Percentiles rank a stretch among this genome's conserved stretches.
These are phyloP conservation scores for Acrocera orbiculus DNA, from an alignment of 2,888 invertebrate species.

Conservation along the genomic window DNA sequence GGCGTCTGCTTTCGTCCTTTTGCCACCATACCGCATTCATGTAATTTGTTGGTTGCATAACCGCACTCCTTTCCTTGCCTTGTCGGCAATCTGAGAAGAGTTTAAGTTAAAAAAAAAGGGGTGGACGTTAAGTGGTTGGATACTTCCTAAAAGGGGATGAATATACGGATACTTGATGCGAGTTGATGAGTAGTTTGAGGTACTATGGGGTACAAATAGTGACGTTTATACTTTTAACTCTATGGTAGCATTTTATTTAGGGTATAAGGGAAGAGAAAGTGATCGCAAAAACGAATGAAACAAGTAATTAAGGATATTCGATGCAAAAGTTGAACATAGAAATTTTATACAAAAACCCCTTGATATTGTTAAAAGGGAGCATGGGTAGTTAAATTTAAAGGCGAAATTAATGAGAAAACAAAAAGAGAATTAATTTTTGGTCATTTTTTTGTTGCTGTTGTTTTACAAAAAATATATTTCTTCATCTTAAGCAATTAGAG, in stretches of 20 bases:
- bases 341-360: no score
- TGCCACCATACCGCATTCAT: no score
- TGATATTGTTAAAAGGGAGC: no score
- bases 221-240: no score
- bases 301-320: constrained; percentile 15
- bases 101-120: constrained; percentile 5
- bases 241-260: no score
- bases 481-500: no score
- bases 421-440: constrained; percentile 6
- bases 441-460: constrained; percentile 6
- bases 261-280: no score
- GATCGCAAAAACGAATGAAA: constrained; percentile 12
- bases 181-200: neutral
- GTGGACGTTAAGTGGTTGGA: constrained; percentile 10
- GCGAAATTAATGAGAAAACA: constrained; percentile 7
- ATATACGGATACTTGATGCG: neutral
- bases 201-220: no score
- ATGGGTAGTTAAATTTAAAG: constrained; percentile 5
- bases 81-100: constrained; percentile 1
- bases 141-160: neutral
- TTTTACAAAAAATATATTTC: no score
- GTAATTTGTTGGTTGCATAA: constrained; percentile 12
- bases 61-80: constrained; percentile 7
- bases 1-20: constrained; percentile 2
- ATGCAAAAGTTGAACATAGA: constrained; percentile 12